These are phyloP conservation scores for Neocrepidodera transversa DNA, from an alignment of 2,888 invertebrate genomes.

Conservation along the genomic window DNA sequence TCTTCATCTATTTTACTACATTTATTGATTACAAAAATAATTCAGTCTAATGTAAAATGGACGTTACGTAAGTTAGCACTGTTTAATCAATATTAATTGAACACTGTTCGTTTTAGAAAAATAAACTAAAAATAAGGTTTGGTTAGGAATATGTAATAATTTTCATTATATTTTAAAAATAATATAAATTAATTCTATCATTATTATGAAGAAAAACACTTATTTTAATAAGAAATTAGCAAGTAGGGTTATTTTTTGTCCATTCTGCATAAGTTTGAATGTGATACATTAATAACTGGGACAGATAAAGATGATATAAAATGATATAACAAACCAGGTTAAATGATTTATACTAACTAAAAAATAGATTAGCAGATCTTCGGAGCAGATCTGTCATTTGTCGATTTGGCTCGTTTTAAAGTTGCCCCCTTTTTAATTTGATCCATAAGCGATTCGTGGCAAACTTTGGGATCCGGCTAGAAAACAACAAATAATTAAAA, in stretches of 20 bases:
- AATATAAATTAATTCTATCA: too few relatives aligned
- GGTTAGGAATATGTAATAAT: too few relatives aligned
- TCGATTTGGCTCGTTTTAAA: constrained; percentile 76
- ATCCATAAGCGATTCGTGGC: constrained; percentile 92
- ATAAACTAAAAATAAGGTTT: neutral
- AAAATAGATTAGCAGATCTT: constrained; percentile 72
- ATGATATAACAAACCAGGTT: constrained; percentile 6
- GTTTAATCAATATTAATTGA: constrained; percentile 43
- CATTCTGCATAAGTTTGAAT: neutral
- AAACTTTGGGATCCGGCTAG: constrained; percentile 78
- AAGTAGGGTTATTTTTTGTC: too few relatives aligned
- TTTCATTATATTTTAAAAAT: too few relatives aligned
- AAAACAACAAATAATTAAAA: constrained; percentile 43
- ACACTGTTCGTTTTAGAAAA: constrained; percentile 29
- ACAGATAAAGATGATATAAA: constrained; percentile 4
- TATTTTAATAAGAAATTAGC: too few relatives aligned
- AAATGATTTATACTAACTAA: neutral
- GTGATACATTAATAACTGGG: neutral
- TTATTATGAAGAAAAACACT: too few relatives aligned
- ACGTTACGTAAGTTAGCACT: constrained; percentile 48
- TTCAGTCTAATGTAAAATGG: constrained; percentile 52
- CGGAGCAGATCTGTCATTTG: constrained; percentile 87
- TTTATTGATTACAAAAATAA: constrained; percentile 50
- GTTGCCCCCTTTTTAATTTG: constrained; percentile 89
- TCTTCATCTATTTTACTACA: constrained; percentile 36